A percentile compares a stretch with the other conserved stretches of the same genome.
phyloP scores from a whole-genome alignment of 2,113 vertebrate genomes.

The Dicentrarchus labrax region DNA sequence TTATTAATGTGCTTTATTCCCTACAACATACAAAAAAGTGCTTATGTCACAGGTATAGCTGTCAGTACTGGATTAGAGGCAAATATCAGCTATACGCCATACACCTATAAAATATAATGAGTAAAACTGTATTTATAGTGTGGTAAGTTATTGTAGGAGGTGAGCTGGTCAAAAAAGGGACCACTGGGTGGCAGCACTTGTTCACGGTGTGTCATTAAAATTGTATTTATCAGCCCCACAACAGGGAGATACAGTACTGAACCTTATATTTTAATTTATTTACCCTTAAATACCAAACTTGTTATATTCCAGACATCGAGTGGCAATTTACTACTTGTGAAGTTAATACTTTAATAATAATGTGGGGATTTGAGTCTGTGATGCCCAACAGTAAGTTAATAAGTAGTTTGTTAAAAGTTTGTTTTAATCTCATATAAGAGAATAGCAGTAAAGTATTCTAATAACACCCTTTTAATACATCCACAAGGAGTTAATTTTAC shows the following conservation, averaged over 20 bases:
- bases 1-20: too few species aligned
- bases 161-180: not conserved
- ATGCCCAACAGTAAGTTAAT: not conserved
- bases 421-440: not conserved
- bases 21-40: too few species aligned
- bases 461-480: not conserved
- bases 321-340: not conserved
- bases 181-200: conserved; percentile 70
- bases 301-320: not conserved
- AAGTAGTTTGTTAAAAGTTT: not conserved
- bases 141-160: not conserved
- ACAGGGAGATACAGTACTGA: not conserved
- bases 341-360: not conserved
- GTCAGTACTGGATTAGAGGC: not conserved
- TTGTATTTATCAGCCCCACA: not conserved
- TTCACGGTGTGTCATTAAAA: not conserved
- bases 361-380: not conserved
- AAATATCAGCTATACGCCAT: too few species aligned
- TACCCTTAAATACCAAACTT: not conserved
- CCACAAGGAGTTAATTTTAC: not conserved
- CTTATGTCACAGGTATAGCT: not conserved
- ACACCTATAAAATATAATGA: not conserved
- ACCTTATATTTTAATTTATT: not conserved
- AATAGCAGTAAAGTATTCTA: not conserved
- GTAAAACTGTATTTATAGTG: not conserved